Evolutionary conservation across 1,140 invertebrate genomes (phyloP).

Genomic region (Macrosteles quadrilineatus): DNA sequence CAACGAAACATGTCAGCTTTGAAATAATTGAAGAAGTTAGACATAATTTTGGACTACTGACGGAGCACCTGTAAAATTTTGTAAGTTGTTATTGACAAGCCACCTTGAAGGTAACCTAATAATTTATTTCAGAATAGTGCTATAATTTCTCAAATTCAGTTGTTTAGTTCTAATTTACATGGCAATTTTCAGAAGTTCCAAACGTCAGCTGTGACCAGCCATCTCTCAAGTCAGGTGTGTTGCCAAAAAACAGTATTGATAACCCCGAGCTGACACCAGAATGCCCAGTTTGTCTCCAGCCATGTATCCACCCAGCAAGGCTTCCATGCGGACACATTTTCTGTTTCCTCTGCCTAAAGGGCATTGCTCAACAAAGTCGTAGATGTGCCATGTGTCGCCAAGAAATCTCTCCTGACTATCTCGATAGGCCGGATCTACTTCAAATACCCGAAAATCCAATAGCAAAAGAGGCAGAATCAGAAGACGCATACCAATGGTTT

Average conservation of each 20-base stretch:
- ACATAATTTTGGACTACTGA: no score
- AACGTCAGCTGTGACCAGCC: no score
- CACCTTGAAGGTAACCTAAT: no score
- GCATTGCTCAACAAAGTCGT: constrained; percentile 82
- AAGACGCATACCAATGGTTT: constrained; percentile 89
- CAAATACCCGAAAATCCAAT: constrained; percentile 52
- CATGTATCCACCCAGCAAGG: constrained; percentile 82
- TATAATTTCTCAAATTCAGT: no score
- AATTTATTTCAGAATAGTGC: no score
- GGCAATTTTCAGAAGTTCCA: no score
- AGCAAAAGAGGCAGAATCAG: constrained; percentile 49
- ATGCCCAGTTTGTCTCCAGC: constrained; percentile 91
- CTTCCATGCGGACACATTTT: constrained; percentile 94
- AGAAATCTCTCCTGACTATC: constrained; percentile 78
- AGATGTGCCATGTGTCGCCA: constrained; percentile 84
- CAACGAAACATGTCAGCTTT: no score
- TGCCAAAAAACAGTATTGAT: not conserved
- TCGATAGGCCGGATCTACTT: constrained; percentile 81
- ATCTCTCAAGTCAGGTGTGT: no score
- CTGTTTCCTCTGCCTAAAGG: constrained; percentile 94
- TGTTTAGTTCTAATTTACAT: no score
- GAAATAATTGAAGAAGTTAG: no score
- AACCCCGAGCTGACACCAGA: constrained; percentile 52
- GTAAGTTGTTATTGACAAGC: no score
- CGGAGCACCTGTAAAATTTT: no score